Conservation (phyloP, 2,888 invertebrate genomes). For the Petrolisthes manimaculis region DNA sequence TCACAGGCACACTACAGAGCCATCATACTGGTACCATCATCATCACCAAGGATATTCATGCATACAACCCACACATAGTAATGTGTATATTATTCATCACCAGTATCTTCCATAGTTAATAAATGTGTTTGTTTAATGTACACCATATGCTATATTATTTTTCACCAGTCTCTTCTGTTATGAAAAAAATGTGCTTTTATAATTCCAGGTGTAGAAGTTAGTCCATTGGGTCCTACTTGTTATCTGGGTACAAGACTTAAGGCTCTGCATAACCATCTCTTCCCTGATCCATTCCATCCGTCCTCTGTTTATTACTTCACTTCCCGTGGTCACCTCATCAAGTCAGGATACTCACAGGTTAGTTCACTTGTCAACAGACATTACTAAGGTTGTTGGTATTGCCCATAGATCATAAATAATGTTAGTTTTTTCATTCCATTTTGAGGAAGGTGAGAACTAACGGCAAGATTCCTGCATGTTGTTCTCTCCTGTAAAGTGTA, state of each 20-base stretch:
- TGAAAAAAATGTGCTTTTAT: background rate
- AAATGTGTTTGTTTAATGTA: background rate
- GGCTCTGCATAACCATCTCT: slow-evolving; percentile 61
- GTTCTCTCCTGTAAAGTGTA: too few species aligned
- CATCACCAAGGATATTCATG: too few species aligned
- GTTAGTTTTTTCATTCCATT: background rate
- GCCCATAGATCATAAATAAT: background rate
- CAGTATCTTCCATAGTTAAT: background rate
- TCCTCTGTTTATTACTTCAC: slow-evolving; percentile 56
- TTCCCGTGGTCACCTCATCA: slow-evolving; percentile 54
- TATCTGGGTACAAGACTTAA: slow-evolving; percentile 57
- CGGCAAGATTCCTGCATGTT: background rate
- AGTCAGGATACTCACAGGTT: slow-evolving; percentile 48
- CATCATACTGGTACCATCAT: too few species aligned
- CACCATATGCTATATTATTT: background rate
- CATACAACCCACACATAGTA: too few species aligned
- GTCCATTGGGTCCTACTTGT: slow-evolving; percentile 15
- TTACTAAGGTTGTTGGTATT: background rate
- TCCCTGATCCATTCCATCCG: slow-evolving; percentile 54
- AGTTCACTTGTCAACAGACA: background rate
- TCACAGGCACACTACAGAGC: too few species aligned
- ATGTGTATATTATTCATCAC: too few species aligned
- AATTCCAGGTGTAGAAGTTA: slow-evolving; percentile 22
- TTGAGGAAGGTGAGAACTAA: too few species aligned
- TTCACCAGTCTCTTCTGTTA: background rate